Evolutionary conservation across 2,888 invertebrate species (phyloP), one percentile per base, ranked within the genome.

Genomic region (Stenodema calcarata): DNA sequence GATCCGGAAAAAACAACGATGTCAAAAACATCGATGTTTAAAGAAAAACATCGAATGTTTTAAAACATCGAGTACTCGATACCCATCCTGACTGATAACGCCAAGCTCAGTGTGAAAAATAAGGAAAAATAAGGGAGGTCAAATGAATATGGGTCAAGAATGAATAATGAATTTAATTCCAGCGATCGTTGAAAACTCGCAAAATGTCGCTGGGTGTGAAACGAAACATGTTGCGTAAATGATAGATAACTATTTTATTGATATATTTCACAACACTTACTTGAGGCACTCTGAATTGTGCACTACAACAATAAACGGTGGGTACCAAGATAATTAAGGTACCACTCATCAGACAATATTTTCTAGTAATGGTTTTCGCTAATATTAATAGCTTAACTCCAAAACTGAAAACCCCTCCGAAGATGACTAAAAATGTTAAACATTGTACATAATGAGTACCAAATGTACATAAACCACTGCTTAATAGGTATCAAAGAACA

Each of bases 161-260:
- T 35, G 7, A 35, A 35, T 35, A 35, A 35, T 35, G 35, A 35
- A 2, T 35, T 35, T 35, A 35, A 35, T 35, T 2, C 35, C 35
- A 35, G 35, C 35, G 35, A 35, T 35, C 35, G 35, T 2, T 35
- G 35, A 35, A 35, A 35, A 35, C 35, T 35, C 35, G 35, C 35
- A 35, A 35, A 35, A 35, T 35, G 35, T 35, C 35, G 4, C 35
- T 35, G 35, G 35, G 35, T 35, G 35, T 35, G 35, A 35, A 35
- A 35, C 35, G 35, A 54, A 54, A 54, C 54, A 54, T 54, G 16
- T 80, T 80, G 80, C 80, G 50, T 80, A 80, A 84, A 86, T 86
- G 87, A 86, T 88, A 88, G 87, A 88, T 88, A 88, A 88, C 88
- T 88, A 87, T 88, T 88, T 88, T 88, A 88, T 88, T 88, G 87